A percentile compares a stretch with the other conserved stretches of the same genome.
phyloP scores from a whole-genome alignment of 2,797 vertebrate genomes.

The Delichon dasypus region DNA sequence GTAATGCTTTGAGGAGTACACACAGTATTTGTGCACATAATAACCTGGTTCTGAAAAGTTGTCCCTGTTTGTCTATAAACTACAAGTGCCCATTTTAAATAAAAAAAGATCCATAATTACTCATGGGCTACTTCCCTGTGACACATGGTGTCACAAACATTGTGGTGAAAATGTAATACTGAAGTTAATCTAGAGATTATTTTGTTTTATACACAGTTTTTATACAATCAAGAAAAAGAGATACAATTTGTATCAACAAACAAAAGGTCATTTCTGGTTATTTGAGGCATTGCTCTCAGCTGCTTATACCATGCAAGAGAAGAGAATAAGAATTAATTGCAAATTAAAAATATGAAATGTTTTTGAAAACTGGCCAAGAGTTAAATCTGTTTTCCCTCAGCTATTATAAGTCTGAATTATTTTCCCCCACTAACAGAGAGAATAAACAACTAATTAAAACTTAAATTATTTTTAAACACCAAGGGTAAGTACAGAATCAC shows the following conservation, averaged over 20 bases:
- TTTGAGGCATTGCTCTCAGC: conserved; percentile 91
- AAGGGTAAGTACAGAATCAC: not conserved
- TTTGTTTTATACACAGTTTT: conserved; percentile 81
- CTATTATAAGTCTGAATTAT: not conserved
- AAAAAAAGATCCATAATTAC: conserved; percentile 80
- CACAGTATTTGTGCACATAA: conserved; percentile 78
- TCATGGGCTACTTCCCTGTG: conserved; percentile 93
- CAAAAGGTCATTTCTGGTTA: conserved; percentile 98
- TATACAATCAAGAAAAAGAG: conserved; percentile 98
- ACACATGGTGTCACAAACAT: conserved; percentile 98
- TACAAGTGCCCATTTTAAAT: conserved; percentile 90
- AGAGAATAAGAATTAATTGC: conserved; percentile 55
- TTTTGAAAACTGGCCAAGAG: not conserved
- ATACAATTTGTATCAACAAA: conserved; percentile 99
- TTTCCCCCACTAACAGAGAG: not conserved
- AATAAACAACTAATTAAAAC: not conserved
- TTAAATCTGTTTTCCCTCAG: not conserved
- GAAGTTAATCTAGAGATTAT: conserved; percentile 82
- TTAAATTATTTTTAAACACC: not conserved
- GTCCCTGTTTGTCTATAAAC: conserved; percentile 85
- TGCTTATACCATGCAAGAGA: conserved; percentile 71
- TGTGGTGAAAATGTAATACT: conserved; percentile 85
- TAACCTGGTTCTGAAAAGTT: conserved; percentile 78
- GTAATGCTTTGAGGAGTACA: conserved; percentile 78
- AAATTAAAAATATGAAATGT: conserved; percentile 60